Evolutionary conservation across 2,888 invertebrate species (phyloP).

Genomic region (Kuschelorhynchus macadamiae): DNA sequence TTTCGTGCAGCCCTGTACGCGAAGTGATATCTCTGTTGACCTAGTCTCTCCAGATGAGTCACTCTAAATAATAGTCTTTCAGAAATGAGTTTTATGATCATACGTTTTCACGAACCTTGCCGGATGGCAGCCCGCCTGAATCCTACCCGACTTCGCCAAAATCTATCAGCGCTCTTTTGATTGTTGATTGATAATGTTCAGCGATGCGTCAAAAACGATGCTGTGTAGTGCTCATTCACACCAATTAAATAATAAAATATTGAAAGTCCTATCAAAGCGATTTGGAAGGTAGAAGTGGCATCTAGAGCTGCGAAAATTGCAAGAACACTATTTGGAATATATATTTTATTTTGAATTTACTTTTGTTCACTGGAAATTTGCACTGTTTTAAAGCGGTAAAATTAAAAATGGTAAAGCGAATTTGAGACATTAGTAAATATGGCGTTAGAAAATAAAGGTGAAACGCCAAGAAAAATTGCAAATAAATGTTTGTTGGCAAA

Average conservation of each 20-base stretch:
- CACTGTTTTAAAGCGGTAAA: no score
- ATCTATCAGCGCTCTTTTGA: slow-evolving; percentile 2
- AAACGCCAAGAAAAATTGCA: no score
- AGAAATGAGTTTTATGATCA: no score
- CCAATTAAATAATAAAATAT: slow-evolving; percentile 47
- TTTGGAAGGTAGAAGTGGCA: neutral
- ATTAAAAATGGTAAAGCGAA: no score
- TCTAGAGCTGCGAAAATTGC: no score
- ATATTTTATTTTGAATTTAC: no score
- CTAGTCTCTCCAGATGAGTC: neutral
- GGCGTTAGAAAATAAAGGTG: no score
- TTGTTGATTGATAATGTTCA: slow-evolving; percentile 12
- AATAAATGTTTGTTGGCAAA: no score
- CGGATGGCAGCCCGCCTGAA: neutral
- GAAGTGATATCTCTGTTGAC: neutral
- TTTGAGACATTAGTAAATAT: no score
- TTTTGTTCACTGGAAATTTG: no score
- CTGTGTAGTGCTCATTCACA: slow-evolving; percentile 53
- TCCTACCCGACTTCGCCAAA: slow-evolving; percentile 13
- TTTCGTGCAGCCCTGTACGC: slow-evolving; percentile 18
- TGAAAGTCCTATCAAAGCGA: slow-evolving; percentile 12
- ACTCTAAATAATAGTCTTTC: no score
- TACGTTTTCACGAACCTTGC: neutral
- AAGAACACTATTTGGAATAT: no score
- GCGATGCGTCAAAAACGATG: slow-evolving; percentile 49